Conservation (phyloP, 2,888 invertebrate genomes). For the Tuta absoluta region DNA sequence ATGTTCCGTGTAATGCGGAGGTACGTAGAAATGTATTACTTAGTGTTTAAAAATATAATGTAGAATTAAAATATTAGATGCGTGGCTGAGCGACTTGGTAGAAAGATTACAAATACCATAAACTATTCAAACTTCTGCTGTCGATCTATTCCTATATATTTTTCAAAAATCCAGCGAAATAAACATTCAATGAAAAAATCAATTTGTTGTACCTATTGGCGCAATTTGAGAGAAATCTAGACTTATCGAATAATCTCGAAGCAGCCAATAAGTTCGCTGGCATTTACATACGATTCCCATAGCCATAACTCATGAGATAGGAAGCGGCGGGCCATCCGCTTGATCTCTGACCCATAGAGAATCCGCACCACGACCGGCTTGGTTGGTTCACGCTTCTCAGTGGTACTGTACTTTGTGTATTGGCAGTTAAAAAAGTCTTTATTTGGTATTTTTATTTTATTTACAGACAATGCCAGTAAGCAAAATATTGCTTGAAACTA, state of each 20-base stretch:
- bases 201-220: not conserved
- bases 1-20: too few species aligned
- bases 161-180: too few species aligned
- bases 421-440: slow-evolving; percentile 8
- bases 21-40: too few species aligned
- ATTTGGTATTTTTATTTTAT: not conserved
- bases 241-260: not conserved
- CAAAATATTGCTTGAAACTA: too few species aligned
- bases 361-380: slow-evolving; percentile 39
- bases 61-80: too few species aligned
- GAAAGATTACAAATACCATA: too few species aligned
- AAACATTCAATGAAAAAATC: not conserved
- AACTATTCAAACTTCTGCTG: too few species aligned
- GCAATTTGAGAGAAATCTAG: not conserved
- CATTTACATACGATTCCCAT: slow-evolving; percentile 22
- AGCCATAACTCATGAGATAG: slow-evolving; percentile 11
- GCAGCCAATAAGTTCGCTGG: slow-evolving; percentile 8
- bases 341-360: slow-evolving; percentile 31
- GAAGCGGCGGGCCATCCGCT: slow-evolving; percentile 15
- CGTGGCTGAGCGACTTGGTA: too few species aligned
- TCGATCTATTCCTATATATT: too few species aligned
- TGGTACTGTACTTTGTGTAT: slow-evolving; percentile 22
- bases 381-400: slow-evolving; percentile 41
- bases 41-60: too few species aligned
- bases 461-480: too few species aligned